Conservation (phyloP, 2,888 invertebrate genomes). For the Cancer borealis region DNA sequence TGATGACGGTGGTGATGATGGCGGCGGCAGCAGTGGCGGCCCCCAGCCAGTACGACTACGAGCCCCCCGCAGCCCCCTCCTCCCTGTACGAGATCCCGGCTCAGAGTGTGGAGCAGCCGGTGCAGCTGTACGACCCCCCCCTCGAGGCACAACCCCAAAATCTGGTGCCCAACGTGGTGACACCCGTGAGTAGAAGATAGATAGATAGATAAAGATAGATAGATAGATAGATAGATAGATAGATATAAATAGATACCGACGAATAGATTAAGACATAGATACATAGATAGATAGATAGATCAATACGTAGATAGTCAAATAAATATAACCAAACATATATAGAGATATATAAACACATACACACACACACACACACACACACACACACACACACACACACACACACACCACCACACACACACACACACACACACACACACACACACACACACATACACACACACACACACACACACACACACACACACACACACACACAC, state of each 20-base stretch:
- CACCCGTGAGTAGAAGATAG: slow-evolving; percentile 56
- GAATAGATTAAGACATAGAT: neutral
- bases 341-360: neutral
- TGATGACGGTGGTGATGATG: neutral
- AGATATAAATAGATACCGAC: neutral
- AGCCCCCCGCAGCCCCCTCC: slow-evolving; percentile 61
- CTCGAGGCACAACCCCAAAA: slow-evolving; percentile 58
- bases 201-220: neutral
- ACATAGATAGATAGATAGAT: neutral
- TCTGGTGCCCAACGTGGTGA: slow-evolving; percentile 32
- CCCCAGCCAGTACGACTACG: slow-evolving; percentile 64
- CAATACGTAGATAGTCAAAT: neutral
- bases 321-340: neutral
- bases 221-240: neutral
- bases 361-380: slow-evolving; percentile 5
- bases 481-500: no score
- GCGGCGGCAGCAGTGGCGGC: slow-evolving; percentile 4
- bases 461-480: no score
- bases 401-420: neutral
- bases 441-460: neutral
- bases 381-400: slow-evolving; percentile 20
- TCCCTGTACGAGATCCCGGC: slow-evolving; percentile 67
- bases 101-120: slow-evolving; percentile 42
- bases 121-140: slow-evolving; percentile 25
- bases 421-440: neutral